Percentiles rank a stretch among this genome's conserved stretches.
Conservation (phyloP, 2,888 invertebrate genomes). For the Rhimphoctona megacephalus region DNA sequence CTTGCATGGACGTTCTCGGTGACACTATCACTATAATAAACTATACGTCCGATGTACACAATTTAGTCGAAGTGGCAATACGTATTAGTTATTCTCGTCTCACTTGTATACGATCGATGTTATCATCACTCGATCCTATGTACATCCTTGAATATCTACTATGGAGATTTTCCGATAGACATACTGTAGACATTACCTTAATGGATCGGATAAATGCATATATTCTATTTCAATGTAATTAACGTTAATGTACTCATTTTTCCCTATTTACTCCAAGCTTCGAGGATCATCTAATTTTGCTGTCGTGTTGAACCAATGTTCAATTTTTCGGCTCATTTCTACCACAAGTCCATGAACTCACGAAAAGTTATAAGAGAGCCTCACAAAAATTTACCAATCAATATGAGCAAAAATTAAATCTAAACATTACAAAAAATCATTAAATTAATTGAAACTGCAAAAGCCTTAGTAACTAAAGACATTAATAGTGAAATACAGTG, state of each 20-base stretch:
- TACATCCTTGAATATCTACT: conserved; percentile 16
- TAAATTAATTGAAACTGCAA: no score
- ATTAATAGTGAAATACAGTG: no score
- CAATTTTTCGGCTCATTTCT: no score
- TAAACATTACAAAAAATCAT: no score
- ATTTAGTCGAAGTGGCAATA: conserved; percentile 40
- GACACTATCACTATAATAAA: conserved; percentile 59
- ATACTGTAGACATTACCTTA: background rate
- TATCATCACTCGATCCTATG: conserved; percentile 9
- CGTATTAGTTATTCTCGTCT: conserved; percentile 44
- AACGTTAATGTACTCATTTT: background rate
- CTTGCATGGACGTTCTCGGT: conserved; percentile 38
- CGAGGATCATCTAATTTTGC: no score
- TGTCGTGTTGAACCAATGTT: no score
- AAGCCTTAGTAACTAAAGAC: no score
- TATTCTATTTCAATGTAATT: background rate
- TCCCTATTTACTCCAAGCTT: no score
- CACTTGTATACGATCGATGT: conserved; percentile 1
- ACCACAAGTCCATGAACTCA: no score
- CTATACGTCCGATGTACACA: conserved; percentile 44
- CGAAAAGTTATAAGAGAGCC: no score
- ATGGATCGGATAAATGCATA: background rate
- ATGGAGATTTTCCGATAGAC: background rate
- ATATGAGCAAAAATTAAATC: no score
- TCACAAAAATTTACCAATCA: no score